Evolutionary conservation across 1,140 invertebrate genomes (phyloP).

Genomic region (Drosophila lowei): DNA sequence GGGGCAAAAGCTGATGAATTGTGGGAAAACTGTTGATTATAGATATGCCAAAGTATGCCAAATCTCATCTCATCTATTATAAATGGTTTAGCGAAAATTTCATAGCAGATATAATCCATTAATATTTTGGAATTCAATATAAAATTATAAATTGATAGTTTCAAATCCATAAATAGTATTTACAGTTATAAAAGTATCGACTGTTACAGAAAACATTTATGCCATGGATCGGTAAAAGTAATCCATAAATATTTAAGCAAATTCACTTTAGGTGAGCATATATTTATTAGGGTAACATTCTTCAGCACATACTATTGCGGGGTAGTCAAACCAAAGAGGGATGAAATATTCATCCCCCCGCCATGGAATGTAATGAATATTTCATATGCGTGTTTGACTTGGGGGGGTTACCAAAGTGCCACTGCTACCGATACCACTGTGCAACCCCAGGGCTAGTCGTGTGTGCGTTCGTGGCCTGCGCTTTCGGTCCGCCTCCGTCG

Average conservation of each 20-base stretch:
- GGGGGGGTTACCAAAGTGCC: slow-evolving; percentile 28
- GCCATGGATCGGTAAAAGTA: slow-evolving; percentile 19
- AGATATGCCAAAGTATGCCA: too few relatives aligned
- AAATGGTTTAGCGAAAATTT: too few relatives aligned
- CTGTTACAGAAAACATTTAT: background rate
- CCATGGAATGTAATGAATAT: slow-evolving; percentile 42
- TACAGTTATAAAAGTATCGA: too few relatives aligned
- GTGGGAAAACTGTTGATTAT: background rate
- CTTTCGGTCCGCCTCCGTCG: slow-evolving; percentile 30
- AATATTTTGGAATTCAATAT: too few relatives aligned
- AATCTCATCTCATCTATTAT: too few relatives aligned
- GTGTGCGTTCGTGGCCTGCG: slow-evolving; percentile 26
- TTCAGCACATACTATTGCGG: slow-evolving; percentile 29
- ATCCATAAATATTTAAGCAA: slow-evolving; percentile 39
- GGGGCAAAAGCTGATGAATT: slow-evolving; percentile 10
- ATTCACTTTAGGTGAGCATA: slow-evolving; percentile 38
- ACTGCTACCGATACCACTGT: slow-evolving; percentile 38
- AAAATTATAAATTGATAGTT: too few relatives aligned
- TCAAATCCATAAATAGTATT: too few relatives aligned
- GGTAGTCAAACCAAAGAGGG: slow-evolving; percentile 24
- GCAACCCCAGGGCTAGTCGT: slow-evolving; percentile 36
- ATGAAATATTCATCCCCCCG: slow-evolving; percentile 23
- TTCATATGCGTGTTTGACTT: slow-evolving; percentile 36
- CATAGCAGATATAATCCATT: too few relatives aligned
- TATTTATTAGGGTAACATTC: slow-evolving; percentile 46